phyloP scores from a whole-genome alignment of 2,797 vertebrate species.

The Coreius guichenoti region DNA sequence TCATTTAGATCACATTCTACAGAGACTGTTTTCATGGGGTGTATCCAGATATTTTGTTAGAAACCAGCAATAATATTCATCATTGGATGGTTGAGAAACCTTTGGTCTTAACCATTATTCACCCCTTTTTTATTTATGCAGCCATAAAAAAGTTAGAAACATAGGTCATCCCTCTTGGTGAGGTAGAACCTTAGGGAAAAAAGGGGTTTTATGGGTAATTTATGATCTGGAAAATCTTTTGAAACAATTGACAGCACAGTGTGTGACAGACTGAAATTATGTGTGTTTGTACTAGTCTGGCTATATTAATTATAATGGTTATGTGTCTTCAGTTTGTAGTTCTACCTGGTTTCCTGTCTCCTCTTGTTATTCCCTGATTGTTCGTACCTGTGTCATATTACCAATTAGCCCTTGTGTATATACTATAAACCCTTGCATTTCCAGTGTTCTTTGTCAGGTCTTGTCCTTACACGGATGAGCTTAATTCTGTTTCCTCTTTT shows the following conservation, averaged over 20 bases:
- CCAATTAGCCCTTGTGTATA: neutral
- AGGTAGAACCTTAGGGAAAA: conserved; percentile 29
- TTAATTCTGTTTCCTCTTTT: neutral
- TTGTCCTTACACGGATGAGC: neutral
- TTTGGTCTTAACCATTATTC: conserved; percentile 57
- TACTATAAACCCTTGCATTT: neutral
- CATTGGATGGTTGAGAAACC: conserved; percentile 49
- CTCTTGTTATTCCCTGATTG: neutral
- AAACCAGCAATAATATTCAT: conserved; percentile 60
- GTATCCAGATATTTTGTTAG: conserved; percentile 42
- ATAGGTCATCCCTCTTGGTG: conserved; percentile 52
- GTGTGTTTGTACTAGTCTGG: neutral
- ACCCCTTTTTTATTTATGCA: conserved; percentile 61
- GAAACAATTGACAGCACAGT: conserved; percentile 19
- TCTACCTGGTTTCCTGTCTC: neutral
- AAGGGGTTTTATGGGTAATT: conserved; percentile 22
- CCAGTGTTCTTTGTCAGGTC: neutral
- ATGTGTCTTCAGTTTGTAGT: neutral
- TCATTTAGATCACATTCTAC: conserved; percentile 32
- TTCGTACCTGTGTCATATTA: neutral
- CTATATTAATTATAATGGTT: conserved; percentile 6
- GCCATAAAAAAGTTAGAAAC: conserved; percentile 61
- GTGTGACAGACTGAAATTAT: neutral
- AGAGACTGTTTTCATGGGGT: conserved; percentile 30
- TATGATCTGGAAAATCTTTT: conserved; percentile 29